Base-by-base conservation (phyloP, 2,797 vertebrate genomes). In the Natrix natrix region DNA sequence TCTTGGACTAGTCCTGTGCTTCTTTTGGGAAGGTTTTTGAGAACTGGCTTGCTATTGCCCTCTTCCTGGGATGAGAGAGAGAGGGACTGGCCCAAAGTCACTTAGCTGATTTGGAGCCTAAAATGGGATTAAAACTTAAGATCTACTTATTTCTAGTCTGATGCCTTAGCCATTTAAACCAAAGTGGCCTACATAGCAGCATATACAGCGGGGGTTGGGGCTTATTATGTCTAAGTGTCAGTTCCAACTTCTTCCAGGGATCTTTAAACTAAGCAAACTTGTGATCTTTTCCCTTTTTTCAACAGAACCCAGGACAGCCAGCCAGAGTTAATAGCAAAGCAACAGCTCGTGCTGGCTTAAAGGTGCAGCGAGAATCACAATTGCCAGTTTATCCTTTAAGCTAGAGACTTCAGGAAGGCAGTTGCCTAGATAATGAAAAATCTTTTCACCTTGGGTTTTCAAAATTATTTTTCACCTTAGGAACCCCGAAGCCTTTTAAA, bases 201-300 rank as follows among this genome's bases (percentile, higher is more conserved):
- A 48, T 83, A 48, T 83, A 48, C 13, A 2, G n/a, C 5, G 0
- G 6, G 66, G n/a, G 1, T 7, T 7, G 7, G 1, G 1, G 0
- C 7, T 8, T 22, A 78, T 43, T 37, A 43, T 78, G 16, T 43
- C 32, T 78, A 4, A 43, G 17, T 32, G 32, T 8, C 32, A 20
- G 8, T 20, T 83, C 37, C 20, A 83, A 78, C 20, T 83, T 83
- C 74, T 43, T 48, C 37, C 74, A 83, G 74, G 37, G 43, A 83
- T 48, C 10, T 83, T 83, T 83, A 48, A 83, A 83, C 37, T 83
- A 48, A 83, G 10, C 37, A 83, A 12, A 48, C 37, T 83, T 48
- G 37, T 48, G 74, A 1, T 48, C 37, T 83, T 83, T 83, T 48
- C 48, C 37, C 10, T 78, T 37, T 66, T 66, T 66, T 63, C 74